A percentile compares a stretch with the other conserved stretches of the same genome.
phyloP scores from a whole-genome alignment of 2,113 vertebrate species.

The Pachypanchax playfairii region DNA sequence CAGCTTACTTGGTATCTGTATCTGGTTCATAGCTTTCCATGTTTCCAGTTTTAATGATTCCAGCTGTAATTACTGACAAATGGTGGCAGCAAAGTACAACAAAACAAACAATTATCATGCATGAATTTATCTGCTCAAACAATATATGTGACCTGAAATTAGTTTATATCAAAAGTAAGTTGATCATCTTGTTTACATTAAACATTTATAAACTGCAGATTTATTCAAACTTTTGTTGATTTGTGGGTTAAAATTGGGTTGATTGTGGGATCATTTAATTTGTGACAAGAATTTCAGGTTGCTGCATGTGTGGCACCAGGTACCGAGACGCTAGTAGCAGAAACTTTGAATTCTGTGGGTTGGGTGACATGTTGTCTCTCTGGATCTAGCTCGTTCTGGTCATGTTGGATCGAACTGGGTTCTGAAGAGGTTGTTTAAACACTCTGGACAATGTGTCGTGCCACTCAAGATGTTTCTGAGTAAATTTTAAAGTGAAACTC shows the following conservation, averaged over 20 bases:
- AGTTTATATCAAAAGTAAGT: not conserved
- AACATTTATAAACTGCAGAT: not conserved
- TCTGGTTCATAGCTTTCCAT: too few relatives aligned
- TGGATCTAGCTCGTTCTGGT: not conserved
- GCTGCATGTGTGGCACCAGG: not conserved
- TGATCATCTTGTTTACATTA: constrained; percentile 8
- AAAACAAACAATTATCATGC: not conserved
- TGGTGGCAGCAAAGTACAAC: not conserved
- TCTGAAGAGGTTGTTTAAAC: not conserved
- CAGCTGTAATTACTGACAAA: not conserved
- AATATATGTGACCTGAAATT: not conserved
- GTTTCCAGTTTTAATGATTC: not conserved
- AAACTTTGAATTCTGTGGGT: not conserved
- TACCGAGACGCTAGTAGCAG: not conserved
- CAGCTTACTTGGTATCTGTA: too few relatives aligned
- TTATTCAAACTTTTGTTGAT: not conserved
- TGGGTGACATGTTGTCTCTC: not conserved
- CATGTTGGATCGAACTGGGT: not conserved
- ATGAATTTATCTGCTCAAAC: not conserved
- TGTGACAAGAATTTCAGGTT: not conserved
- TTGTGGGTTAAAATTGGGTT: not conserved
- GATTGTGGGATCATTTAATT: not conserved
- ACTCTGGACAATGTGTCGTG: not conserved
- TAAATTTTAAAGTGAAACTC: not conserved
- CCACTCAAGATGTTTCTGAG: not conserved